These are phyloP conservation scores for Pseudorectes ferrugineus DNA, from an alignment of 2,113 vertebrate genomes.

Conservation along the genomic window DNA sequence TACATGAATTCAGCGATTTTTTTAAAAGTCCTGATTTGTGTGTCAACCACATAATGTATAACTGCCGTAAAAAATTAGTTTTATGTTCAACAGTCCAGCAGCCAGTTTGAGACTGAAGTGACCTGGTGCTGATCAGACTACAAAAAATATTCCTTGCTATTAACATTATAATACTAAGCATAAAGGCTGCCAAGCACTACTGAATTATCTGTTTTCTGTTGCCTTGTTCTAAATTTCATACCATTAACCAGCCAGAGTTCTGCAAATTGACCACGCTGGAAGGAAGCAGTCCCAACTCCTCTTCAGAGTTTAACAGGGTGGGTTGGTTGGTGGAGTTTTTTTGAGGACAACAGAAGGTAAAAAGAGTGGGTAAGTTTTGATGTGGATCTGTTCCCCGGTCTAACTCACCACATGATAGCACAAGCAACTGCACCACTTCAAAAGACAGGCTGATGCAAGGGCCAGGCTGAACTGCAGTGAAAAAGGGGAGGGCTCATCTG, in stretches of 20 bases:
- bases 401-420: background rate
- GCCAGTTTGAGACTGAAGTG: background rate
- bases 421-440: background rate
- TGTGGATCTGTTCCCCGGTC: background rate
- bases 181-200: background rate
- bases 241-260: background rate
- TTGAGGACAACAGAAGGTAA: background rate
- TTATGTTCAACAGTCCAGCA: background rate
- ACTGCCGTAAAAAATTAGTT: background rate
- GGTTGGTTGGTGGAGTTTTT: background rate
- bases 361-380: background rate
- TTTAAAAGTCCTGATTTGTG: background rate
- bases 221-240: background rate
- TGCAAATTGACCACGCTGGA: background rate
- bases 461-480: background rate
- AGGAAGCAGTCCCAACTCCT: background rate
- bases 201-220: background rate
- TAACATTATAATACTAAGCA: background rate
- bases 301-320: background rate
- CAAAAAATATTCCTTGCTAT: background rate
- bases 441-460: background rate
- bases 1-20: background rate
- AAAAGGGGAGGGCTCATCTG: background rate
- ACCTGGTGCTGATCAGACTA: background rate
- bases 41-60: background rate